Base-by-base conservation (phyloP, 2,113 vertebrate genomes). In the Varanus salvator region DNA sequence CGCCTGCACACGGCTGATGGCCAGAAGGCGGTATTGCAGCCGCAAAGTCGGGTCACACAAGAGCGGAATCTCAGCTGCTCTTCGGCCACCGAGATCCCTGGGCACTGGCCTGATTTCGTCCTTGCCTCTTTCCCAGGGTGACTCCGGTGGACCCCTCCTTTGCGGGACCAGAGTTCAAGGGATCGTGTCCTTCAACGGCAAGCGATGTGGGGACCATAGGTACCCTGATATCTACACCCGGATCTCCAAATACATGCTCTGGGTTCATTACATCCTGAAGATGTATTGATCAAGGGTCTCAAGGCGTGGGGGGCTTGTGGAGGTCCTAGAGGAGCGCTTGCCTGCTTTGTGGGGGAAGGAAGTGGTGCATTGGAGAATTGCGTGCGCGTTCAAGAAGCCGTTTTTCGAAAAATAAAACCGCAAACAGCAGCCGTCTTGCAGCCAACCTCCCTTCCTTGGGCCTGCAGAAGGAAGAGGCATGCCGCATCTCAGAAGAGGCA, bases 61-160 rank as follows among this genome's bases (percentile, higher is more conserved):
- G 11, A 15, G 57, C 3, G 38, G 38, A 44, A 44, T 44, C 38
- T 44, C 38, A 44, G 38, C 38, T 3, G 38, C 38, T 44, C 38
- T 44, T 44, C 1, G 38, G 38, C 38, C 38, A 44, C 38, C 38
- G 3, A 60, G 19, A 3, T 44, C 31, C 0, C 14, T 7, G 77
- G 11, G 25, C 48, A 12, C 48, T 11, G 14, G 48, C 12, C 76
- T 84, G 34, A 27, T 38, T 11, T 3, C 38, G 1, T 50, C 15
- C 29, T 14, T 91, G 7, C 34, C 44, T 31, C 0, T 75, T 76
- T 78, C 2, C 1, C 90, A 98, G 97, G 97, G 95, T 0, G 97
- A 97, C 86, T 98, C 97, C 0, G 97, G 97, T 23, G 97, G 97
- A 0, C 97, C 97, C 2, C 88, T 97, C 76, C n/a, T 97, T 57